These are phyloP conservation scores for Telenomus remus DNA, from an alignment of 1,140 invertebrate genomes.

Conservation along the genomic window DNA sequence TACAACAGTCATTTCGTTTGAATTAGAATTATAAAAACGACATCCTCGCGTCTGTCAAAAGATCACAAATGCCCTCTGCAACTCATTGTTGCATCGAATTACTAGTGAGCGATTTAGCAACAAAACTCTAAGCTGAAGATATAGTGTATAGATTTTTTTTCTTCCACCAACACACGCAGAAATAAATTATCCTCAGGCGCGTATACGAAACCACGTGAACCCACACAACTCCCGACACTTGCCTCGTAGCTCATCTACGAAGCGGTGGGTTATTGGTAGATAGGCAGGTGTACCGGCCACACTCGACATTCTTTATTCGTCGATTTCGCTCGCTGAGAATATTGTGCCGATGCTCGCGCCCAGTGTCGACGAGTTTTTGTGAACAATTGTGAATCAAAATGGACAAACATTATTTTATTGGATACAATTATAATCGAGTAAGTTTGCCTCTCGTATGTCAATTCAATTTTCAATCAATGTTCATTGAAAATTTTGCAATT, in stretches of 20 bases:
- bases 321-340: constrained; percentile 19
- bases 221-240: constrained; percentile 39
- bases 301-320: constrained; percentile 44
- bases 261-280: constrained; percentile 51
- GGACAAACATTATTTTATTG: constrained; percentile 31
- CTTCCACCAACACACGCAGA: constrained; percentile 23
- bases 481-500: no score
- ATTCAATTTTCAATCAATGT: no score
- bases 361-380: constrained; percentile 24
- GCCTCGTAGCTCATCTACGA: constrained; percentile 54
- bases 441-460: constrained; percentile 38
- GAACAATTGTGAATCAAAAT: constrained; percentile 23
- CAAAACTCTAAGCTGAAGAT: constrained; percentile 33
- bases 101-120: constrained; percentile 14
- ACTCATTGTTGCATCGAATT: constrained; percentile 27
- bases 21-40: neutral
- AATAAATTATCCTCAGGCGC: constrained; percentile 27
- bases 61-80: constrained; percentile 1
- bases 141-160: constrained; percentile 24
- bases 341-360: constrained; percentile 14
- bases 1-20: neutral
- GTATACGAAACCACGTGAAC: constrained; percentile 45
- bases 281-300: constrained; percentile 52
- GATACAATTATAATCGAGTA: constrained; percentile 55
- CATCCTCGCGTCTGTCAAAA: neutral